A percentile compares a stretch with the other conserved stretches of the same genome.
Conservation (phyloP, 2,797 vertebrate species). For the Lacerta bilineata region DNA sequence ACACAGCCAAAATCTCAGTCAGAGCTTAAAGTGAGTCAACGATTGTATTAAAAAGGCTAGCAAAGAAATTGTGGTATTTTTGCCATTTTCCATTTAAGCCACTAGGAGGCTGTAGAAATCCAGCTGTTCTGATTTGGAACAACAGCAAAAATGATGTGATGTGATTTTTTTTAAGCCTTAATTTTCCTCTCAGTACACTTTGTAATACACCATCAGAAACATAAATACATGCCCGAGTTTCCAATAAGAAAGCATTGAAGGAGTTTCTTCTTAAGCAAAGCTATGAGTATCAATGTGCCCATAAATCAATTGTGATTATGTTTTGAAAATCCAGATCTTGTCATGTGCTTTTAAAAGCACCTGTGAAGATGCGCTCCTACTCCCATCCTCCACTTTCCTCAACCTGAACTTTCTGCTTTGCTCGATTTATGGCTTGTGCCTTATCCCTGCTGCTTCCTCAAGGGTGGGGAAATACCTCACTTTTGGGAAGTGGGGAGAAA, state of each 20-base stretch:
- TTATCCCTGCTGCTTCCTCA: background rate
- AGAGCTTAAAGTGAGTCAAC: background rate
- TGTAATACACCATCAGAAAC: slow-evolving; percentile 18
- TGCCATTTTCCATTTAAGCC: slow-evolving; percentile 69
- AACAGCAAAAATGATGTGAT: background rate
- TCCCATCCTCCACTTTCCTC: background rate
- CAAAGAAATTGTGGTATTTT: background rate
- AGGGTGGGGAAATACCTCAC: background rate
- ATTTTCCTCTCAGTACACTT: background rate
- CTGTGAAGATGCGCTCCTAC: background rate
- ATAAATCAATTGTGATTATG: background rate
- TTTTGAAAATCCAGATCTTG: slow-evolving; percentile 11
- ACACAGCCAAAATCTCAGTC: background rate
- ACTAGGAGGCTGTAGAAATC: slow-evolving; percentile 78
- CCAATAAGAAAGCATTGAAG: background rate
- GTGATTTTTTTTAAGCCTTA: background rate
- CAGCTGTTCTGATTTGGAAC: slow-evolving; percentile 56
- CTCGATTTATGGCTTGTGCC: background rate
- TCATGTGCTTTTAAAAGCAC: background rate
- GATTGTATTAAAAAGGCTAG: background rate
- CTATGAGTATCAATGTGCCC: background rate
- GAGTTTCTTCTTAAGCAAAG: background rate
- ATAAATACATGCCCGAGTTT: background rate
- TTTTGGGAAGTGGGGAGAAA: background rate
- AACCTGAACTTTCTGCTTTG: background rate